A percentile compares a stretch with the other conserved stretches of the same genome.
Conservation (phyloP, 2,888 invertebrate species). For the Eupithecia subumbrata region DNA sequence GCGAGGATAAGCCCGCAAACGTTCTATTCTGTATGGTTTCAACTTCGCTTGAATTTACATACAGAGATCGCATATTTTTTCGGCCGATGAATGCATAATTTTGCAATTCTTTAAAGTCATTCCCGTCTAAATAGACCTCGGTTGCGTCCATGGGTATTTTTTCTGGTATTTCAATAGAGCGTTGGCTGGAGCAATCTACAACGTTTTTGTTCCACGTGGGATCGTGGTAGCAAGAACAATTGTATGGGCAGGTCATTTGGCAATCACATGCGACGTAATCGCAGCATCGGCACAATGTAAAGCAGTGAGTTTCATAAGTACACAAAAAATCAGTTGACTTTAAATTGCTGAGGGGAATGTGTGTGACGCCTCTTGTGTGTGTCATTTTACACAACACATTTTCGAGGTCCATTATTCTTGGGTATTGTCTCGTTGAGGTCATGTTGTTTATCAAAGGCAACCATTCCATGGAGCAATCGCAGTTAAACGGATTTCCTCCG, state of each 20-base stretch:
- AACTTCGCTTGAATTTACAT: constrained; percentile 93
- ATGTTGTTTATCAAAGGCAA: constrained; percentile 94
- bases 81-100: constrained; percentile 95
- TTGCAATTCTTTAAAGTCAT: constrained; percentile 92
- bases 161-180: constrained; percentile 90
- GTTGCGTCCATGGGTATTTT: constrained; percentile 97
- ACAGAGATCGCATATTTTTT: constrained; percentile 94
- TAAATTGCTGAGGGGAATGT: constrained; percentile 89
- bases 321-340: constrained; percentile 94
- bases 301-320: constrained; percentile 95
- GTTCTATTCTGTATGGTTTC: constrained; percentile 94
- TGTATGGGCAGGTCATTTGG: constrained; percentile 97
- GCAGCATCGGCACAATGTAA: constrained; percentile 96
- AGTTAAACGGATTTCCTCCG: constrained; percentile 96
- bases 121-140: constrained; percentile 95
- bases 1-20: constrained; percentile 92
- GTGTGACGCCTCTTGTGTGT: constrained; percentile 91
- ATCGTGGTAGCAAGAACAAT: constrained; percentile 97
- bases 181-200: constrained; percentile 94
- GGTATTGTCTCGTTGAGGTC: constrained; percentile 92
- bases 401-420: constrained; percentile 93
- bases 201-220: constrained; percentile 96
- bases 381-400: constrained; percentile 94
- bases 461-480: constrained; percentile 98
- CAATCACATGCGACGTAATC: constrained; percentile 98